Evolutionary conservation across 2,888 invertebrate genomes (phyloP), one percentile per base, ranked within the genome.

Genomic region (Adela reaumurella): DNA sequence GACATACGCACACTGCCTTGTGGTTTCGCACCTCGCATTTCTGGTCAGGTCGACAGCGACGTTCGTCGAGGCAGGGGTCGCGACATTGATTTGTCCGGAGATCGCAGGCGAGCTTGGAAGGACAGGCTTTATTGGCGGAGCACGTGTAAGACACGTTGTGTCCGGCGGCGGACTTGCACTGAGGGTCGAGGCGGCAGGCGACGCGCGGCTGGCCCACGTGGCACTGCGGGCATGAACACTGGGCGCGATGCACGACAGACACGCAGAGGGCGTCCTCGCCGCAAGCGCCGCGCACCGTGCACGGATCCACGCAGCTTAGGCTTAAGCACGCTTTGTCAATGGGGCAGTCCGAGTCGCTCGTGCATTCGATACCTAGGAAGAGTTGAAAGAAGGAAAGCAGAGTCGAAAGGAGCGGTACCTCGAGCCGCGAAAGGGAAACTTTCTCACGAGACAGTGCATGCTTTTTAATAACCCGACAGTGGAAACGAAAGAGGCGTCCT

Each of bases 321-420:
- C 90, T 90, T 78, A 92, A 85, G 82, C 94, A 95, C 70, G 92
- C 90, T 82, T 92, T 90, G 81, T 94, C 92, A 80, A 88, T 88
- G 59, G 92, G 88, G 81, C 94, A 95, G 82, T 93, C 93, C 82
- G 86, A 84, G 84, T 94, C 92, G 78, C 87, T 87, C 82, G 87
- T 87, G 83, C 94, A 94, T 86, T 92, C 90, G 82, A 87, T 86
- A 82, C 88, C 90, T 86, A 81, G 70, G 80, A 81, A 78, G 77
- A 77, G 71, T 70, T 74, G 77, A 78, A 79, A 79, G 78, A 78
- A 79, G 79, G 78, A 79, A 78, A 78, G 79, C 78, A 67, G 78
- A 53, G 52, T 79, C 82, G 83, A 83, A 81, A 81, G 87, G 87
- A 87, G 86, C 86, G 82, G 84, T 82, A 83, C 83, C 86, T 85